phyloP scores from a whole-genome alignment of 2,888 invertebrate genomes.

The Drosophila merina region DNA sequence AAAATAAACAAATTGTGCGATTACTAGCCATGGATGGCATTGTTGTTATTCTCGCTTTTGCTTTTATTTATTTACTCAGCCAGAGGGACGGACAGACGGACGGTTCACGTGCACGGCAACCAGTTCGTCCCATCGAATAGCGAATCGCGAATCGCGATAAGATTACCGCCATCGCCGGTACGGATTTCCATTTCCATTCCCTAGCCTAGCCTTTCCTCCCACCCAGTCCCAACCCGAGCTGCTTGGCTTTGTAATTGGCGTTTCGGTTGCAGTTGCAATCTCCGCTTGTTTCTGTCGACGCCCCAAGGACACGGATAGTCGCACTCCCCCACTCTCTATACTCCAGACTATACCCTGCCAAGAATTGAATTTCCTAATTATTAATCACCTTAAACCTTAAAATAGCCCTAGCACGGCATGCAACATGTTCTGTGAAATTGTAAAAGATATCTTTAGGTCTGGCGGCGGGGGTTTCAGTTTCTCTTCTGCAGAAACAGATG shows the following conservation, averaged over 20 bases:
- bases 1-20: conserved; percentile 34
- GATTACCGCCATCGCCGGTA: conserved; percentile 12
- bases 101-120: conserved; percentile 30
- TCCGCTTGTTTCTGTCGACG: background rate
- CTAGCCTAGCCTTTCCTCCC: too few species aligned
- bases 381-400: too few species aligned
- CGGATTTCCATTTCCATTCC: conserved; percentile 1
- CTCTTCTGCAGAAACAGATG: too few species aligned
- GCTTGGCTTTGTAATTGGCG: background rate
- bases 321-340: too few species aligned
- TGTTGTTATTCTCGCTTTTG: conserved; percentile 1
- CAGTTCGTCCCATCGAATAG: conserved; percentile 28
- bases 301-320: background rate
- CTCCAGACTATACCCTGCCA: too few species aligned
- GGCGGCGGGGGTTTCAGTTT: too few species aligned
- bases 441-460: too few species aligned
- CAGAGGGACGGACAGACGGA: too few species aligned
- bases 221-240: too few species aligned
- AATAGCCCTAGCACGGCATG: too few species aligned
- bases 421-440: too few species aligned
- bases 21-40: background rate
- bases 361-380: too few species aligned
- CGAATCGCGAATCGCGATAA: conserved; percentile 34
- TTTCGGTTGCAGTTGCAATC: conserved; percentile 2
- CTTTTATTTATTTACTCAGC: background rate